Evolutionary conservation across 1,140 invertebrate species (phyloP).

Genomic region (Pantala flavescens): DNA sequence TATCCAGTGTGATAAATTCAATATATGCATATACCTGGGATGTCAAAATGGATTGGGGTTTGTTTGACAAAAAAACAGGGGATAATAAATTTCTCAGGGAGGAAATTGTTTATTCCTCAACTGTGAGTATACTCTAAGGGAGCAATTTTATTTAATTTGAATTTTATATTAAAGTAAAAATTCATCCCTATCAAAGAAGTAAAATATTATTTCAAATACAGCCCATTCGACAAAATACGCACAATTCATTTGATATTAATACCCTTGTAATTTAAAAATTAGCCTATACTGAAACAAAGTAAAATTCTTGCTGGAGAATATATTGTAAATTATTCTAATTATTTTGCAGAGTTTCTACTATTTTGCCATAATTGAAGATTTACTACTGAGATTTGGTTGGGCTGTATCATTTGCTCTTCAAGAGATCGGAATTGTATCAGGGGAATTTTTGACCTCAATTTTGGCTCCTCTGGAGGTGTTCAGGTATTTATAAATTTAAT

Average conservation of each 20-base stretch:
- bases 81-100: conserved; percentile 61
- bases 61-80: conserved; percentile 65
- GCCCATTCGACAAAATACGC: no score
- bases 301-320: no score
- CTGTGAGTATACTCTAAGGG: conserved; percentile 38
- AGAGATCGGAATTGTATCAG: conserved; percentile 66
- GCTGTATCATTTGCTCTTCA: conserved; percentile 72
- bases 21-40: conserved; percentile 79
- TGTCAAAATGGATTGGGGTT: conserved; percentile 88
- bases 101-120: conserved; percentile 54
- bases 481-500: conserved; percentile 43
- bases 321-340: conserved; percentile 16
- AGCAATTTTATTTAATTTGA: conserved; percentile 21
- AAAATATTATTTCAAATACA: no score
- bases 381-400: conserved; percentile 90
- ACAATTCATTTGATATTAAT: no score
- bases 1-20: conserved; percentile 56
- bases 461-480: conserved; percentile 90
- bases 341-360: conserved; percentile 38
- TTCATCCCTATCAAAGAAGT: no score
- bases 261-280: no score
- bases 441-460: conserved; percentile 80
- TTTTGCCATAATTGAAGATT: conserved; percentile 90
- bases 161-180: no score
- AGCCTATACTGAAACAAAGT: no score